A percentile compares a stretch with the other conserved stretches of the same genome.
Evolutionary conservation across 2,888 invertebrate genomes (phyloP).

Genomic region (Drosophila limbata): DNA sequence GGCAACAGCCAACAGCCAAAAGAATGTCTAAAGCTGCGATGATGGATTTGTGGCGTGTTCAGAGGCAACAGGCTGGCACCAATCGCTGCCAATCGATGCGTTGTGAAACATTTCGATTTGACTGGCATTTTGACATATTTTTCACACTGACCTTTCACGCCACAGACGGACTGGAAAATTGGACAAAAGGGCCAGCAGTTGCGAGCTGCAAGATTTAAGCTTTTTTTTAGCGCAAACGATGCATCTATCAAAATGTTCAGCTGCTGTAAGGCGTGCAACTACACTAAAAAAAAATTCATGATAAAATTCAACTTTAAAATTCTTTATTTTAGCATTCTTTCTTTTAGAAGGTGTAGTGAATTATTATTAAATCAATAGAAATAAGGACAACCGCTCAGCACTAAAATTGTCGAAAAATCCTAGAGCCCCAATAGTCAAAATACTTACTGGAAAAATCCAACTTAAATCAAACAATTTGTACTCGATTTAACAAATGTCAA

Average conservation of each 20-base stretch:
- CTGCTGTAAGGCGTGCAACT: not conserved
- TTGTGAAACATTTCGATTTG: constrained; percentile 26
- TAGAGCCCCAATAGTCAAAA: too few relatives aligned
- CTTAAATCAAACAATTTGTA: too few relatives aligned
- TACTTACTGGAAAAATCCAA: too few relatives aligned
- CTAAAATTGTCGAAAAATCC: too few relatives aligned
- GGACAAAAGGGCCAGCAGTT: not conserved
- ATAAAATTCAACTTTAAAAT: too few relatives aligned
- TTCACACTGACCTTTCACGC: constrained; percentile 10
- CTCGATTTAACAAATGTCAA: too few relatives aligned
- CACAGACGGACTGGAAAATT: constrained; percentile 10
- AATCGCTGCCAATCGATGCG: constrained; percentile 8
- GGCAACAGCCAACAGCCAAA: constrained; percentile 6
- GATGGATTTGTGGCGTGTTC: constrained; percentile 41
- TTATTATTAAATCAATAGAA: too few relatives aligned
- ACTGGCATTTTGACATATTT: constrained; percentile 25
- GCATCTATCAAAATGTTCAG: constrained; percentile 24
- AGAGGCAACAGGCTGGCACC: constrained; percentile 13
- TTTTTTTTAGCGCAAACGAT: not conserved
- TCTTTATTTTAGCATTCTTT: too few relatives aligned
- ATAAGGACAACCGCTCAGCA: too few relatives aligned
- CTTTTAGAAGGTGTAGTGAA: too few relatives aligned
- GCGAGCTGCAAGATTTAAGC: not conserved
- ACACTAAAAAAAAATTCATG: too few relatives aligned
- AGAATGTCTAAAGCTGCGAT: not conserved